These are phyloP conservation scores for Erythrocercus mccallii DNA, from an alignment of 2,113 vertebrate species.

Conservation along the genomic window DNA sequence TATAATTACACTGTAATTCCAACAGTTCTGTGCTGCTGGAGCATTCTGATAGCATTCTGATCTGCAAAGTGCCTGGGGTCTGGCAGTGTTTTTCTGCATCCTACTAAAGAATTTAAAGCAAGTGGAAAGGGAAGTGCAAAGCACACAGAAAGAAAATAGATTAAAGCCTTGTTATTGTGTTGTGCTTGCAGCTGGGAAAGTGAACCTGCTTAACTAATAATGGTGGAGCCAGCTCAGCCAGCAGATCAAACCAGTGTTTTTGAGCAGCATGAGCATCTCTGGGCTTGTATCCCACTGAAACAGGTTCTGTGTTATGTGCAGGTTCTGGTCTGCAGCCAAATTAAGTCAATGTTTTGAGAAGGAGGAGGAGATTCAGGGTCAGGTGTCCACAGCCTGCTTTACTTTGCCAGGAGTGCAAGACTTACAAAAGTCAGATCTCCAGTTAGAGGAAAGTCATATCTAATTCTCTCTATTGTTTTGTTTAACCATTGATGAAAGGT, in stretches of 20 bases:
- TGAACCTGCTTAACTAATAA: background rate
- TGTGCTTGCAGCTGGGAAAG: background rate
- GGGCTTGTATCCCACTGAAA: background rate
- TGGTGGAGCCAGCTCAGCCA: background rate
- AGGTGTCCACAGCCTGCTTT: background rate
- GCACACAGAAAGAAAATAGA: background rate
- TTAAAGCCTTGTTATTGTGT: background rate
- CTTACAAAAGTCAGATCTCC: background rate
- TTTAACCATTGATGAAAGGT: background rate
- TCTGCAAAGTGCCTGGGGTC: background rate
- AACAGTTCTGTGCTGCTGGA: background rate
- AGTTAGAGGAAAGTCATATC: rapidly evolving
- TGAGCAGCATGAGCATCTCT: background rate
- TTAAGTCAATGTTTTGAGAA: background rate
- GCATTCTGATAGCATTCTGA: background rate
- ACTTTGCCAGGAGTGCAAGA: background rate
- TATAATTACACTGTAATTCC: background rate
- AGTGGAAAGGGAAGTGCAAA: background rate
- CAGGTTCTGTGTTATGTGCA: background rate
- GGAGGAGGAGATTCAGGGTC: background rate
- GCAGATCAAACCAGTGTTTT: background rate
- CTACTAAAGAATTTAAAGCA: background rate
- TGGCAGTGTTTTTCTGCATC: background rate
- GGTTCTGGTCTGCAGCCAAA: background rate
- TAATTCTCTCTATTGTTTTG: background rate